These are phyloP conservation scores for Penaeus vannamei DNA, from an alignment of 1,140 invertebrate genomes.

Conservation along the genomic window DNA sequence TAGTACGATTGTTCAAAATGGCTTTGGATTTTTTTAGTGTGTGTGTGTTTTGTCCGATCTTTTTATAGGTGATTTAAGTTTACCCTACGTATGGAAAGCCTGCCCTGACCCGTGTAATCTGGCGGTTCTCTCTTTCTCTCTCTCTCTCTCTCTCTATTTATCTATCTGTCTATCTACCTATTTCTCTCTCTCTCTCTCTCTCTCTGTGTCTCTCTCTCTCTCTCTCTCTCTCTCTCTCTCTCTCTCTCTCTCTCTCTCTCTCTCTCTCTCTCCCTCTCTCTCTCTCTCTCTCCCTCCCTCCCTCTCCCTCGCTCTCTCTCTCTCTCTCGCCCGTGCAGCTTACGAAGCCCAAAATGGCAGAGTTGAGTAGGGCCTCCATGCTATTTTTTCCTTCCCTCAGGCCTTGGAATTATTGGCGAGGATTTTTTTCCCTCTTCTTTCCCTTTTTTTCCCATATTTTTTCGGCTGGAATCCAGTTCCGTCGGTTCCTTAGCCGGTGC, in stretches of 20 bases:
- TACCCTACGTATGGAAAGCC: neutral
- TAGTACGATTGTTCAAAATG: neutral
- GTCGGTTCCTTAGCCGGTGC: neutral
- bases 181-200: conserved; percentile 40
- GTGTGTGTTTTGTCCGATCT: conserved; percentile 1
- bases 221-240: conserved; percentile 22
- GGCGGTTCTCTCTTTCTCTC: neutral
- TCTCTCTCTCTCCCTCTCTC: neutral
- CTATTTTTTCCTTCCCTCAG: conserved; percentile 54
- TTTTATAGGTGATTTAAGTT: neutral
- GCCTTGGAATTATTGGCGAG: conserved; percentile 53
- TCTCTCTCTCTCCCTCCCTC: neutral
- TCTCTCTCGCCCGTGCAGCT: neutral
- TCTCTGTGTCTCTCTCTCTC: conserved; percentile 47
- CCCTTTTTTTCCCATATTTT: conserved; percentile 52
- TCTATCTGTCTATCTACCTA: neutral
- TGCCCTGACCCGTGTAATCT: no score
- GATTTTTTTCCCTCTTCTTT: conserved; percentile 30
- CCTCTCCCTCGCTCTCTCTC: neutral
- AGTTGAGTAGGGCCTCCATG: conserved; percentile 58
- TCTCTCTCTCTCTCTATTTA: conserved; percentile 38
- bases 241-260: neutral
- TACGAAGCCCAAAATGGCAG: conserved; percentile 59
- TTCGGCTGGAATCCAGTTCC: conserved; percentile 44
- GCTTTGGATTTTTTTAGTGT: neutral